Base-by-base conservation (phyloP, 2,888 invertebrate genomes). In the Lepidocyrtoides sp. region DNA sequence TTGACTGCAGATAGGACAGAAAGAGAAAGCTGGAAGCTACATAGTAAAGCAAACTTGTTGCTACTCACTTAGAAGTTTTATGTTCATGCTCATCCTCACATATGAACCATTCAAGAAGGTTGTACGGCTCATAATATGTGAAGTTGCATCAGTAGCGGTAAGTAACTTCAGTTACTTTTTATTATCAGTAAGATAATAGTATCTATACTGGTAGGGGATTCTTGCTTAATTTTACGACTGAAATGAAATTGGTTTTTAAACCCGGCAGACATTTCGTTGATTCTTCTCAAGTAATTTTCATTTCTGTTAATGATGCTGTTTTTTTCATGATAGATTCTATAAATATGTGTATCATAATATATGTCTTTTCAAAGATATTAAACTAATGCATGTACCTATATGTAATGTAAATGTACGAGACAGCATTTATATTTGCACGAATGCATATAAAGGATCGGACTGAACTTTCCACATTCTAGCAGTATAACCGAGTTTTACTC, bases 221-320 rank as follows among this genome's bases (percentile, higher is more conserved):
- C 26, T 29, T 4, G 32, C 14, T 57, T 44, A 72, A 44, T 72
- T 44, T 72, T 72, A 23, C 72, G 57, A 75, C 14, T 86, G 75
- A 75, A 57, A 75, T 75, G 72, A 75, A 75, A 86, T 86, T 57
- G 85, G 75, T 75, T 86, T 79, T 75, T 86, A 75, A 79, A 79
- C 57, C 51, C 63, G 36, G 51, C 44, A 44, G 75, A 60, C 79
- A 72, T 72, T 75, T 72, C 48, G 4, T 36, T 72, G 60, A 60
- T 75, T 86, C 75, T 44, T n/a, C n/a, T n/a, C 14, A 8, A 86
- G 85, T 44, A 75, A 75, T 77, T 87, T 87, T 79, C 87, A 12
- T 26, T 75, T 63, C 51, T 63, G 87, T 79, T 87, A 79, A 87
- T 87, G 77, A 66, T 32, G 29, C 36, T 20, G 32, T 60, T 79